Percentiles rank a stretch among this genome's conserved stretches.
These are phyloP conservation scores for Linnaemya vulpina DNA, from an alignment of 2,888 invertebrate genomes.

Conservation along the genomic window DNA sequence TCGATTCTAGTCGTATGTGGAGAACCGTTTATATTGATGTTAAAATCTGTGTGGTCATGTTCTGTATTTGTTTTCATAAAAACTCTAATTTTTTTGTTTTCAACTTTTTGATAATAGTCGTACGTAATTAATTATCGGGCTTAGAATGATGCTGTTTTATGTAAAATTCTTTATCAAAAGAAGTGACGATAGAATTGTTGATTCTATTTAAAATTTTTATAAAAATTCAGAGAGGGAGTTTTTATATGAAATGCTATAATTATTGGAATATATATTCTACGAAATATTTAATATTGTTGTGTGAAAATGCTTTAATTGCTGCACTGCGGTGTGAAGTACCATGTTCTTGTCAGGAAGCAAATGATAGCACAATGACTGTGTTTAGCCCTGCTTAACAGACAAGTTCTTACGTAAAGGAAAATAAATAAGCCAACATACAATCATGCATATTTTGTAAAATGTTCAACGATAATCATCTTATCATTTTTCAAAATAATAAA, in stretches of 20 bases:
- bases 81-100: constrained; percentile 41
- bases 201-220: neutral
- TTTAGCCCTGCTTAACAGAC: too few relatives aligned
- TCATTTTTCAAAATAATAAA: too few relatives aligned
- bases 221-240: constrained; percentile 21
- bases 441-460: too few relatives aligned
- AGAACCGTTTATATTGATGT: neutral
- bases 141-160: neutral
- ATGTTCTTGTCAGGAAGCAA: too few relatives aligned
- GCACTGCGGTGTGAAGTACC: too few relatives aligned
- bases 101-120: constrained; percentile 56
- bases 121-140: constrained; percentile 66
- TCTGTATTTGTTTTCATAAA: constrained; percentile 3
- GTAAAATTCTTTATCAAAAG: neutral
- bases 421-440: too few relatives aligned
- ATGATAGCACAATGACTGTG: too few relatives aligned
- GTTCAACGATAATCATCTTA: too few relatives aligned
- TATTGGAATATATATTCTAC: too few relatives aligned
- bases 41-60: constrained; percentile 63
- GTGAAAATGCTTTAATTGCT: too few relatives aligned
- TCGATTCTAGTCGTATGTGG: neutral
- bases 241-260: neutral
- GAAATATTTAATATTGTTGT: too few relatives aligned
- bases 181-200: constrained; percentile 63
- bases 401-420: too few relatives aligned